phyloP scores from a whole-genome alignment of 2,797 vertebrate genomes.

The Paguma larvata region DNA sequence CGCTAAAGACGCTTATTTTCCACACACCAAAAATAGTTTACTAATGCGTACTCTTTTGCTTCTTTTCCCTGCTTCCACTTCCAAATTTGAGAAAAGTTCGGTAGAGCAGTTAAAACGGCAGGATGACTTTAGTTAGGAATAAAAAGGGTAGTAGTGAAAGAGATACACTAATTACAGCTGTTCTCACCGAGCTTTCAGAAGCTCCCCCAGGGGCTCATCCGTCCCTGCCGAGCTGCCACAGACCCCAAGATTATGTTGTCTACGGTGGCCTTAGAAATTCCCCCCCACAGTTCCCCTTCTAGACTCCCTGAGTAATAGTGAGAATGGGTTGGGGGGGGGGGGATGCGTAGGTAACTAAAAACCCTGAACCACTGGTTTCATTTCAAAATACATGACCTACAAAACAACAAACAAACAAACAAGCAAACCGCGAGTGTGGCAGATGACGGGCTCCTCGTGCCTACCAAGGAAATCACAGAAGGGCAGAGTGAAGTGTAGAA shows the following conservation, averaged over 20 bases:
- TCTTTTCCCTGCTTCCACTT: not conserved
- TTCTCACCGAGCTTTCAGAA: not conserved
- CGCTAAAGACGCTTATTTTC: not conserved
- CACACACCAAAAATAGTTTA: not conserved
- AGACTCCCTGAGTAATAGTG: no score
- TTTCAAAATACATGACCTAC: not conserved
- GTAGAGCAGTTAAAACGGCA: not conserved
- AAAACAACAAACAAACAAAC: not conserved
- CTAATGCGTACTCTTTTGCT: not conserved
- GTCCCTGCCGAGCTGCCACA: not conserved
- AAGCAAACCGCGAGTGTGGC: not conserved
- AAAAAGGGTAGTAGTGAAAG: not conserved
- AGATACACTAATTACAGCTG: constrained; percentile 13
- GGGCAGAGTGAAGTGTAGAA: not conserved
- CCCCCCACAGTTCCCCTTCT: not conserved
- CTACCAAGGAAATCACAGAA: not conserved
- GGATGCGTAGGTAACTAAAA: not conserved
- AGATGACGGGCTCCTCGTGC: not conserved
- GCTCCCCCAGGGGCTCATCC: not conserved
- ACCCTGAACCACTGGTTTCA: not conserved
- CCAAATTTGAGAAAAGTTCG: not conserved
- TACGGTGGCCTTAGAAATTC: not conserved
- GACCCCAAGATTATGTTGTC: not conserved
- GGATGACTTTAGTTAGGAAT: not conserved
- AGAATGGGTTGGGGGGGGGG: not conserved